phyloP scores from a whole-genome alignment of 1,140 invertebrate genomes.

The Drosophila albomicans region DNA sequence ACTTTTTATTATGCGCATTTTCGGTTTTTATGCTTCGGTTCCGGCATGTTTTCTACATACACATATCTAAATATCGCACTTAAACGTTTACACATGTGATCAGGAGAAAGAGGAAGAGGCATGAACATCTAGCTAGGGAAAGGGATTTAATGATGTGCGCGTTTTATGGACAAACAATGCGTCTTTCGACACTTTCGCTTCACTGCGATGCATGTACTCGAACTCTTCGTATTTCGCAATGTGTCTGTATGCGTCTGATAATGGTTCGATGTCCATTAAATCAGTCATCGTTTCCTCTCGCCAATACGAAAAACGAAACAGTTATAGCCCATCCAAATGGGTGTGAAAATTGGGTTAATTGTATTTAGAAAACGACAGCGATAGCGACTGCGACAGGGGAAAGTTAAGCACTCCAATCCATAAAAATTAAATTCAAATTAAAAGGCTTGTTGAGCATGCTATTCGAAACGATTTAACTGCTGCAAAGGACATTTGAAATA shows the following conservation, averaged over 20 bases:
- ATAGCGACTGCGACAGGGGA: background rate
- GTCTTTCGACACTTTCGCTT: constrained; percentile 58
- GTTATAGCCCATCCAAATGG: background rate
- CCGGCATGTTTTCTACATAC: constrained; percentile 78
- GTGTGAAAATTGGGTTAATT: constrained; percentile 32
- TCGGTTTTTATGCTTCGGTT: constrained; percentile 79
- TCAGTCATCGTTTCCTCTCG: constrained; percentile 68
- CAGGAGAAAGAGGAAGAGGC: constrained; percentile 3
- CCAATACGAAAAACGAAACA: constrained; percentile 14
- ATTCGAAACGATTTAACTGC: too few species aligned
- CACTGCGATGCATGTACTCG: background rate
- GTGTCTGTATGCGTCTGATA: constrained; percentile 66
- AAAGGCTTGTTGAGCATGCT: background rate
- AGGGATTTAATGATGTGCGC: constrained; percentile 73
- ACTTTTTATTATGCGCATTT: constrained; percentile 80
- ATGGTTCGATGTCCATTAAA: constrained; percentile 75
- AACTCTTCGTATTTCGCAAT: constrained; percentile 56
- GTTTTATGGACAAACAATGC: constrained; percentile 74
- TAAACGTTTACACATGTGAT: constrained; percentile 76
- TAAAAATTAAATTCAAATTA: constrained; percentile 8
- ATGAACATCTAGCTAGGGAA: background rate
- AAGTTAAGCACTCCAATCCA: background rate
- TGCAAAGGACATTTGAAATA: too few species aligned
- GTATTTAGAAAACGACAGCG: constrained; percentile 16
- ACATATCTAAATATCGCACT: constrained; percentile 81